Evolutionary conservation across 2,113 vertebrate species (phyloP), one percentile per base, ranked within the genome.

Genomic region (Proterorhinus semilunaris): DNA sequence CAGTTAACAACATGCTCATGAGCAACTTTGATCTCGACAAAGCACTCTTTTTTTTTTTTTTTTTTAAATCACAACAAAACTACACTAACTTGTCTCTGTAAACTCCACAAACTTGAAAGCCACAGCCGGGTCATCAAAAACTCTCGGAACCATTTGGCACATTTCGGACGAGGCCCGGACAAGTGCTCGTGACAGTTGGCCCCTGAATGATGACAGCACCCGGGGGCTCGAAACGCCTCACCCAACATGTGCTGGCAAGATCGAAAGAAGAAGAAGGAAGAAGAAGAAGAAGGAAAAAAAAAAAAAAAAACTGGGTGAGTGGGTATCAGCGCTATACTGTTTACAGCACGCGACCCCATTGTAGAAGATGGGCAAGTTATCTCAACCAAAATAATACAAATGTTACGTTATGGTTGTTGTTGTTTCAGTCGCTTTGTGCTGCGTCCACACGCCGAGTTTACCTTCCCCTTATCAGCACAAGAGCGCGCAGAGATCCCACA

Each of bases 181-280:
- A 46, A 64, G 21, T 5, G 15, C 51, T 53, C 66, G 44, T 80
- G 78, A 86, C 79, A 80, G 78, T 75, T 83, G 75, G 51, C 54
- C 7, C 44, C 2, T 54, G n/a, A 8, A 55, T 70, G 71, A 74
- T 83, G 80, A 86, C 82, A 88, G 77, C 75, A 57, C 66, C 65
- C 68, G 51, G 44, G 80, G 80, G 81, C 79, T 76, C 76, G 75
- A 75, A 68, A 68, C 66, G 27, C 74, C 62, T 63, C 43, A 79
- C 79, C 76, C 73, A 70, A 80, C 85, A 86, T 84, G 86, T 82
- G 83, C 79, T 84, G 10, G 72, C 74, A 69, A 72, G 27, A 36
- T 36, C 27, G 27, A 36, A 36, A 36, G 21, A 21, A 21, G 21
- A 21, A 21, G 21, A 21, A n/a, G n/a, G n/a, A 36, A 36, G 21